phyloP scores from a whole-genome alignment of 1,140 invertebrate genomes.

The Coptotermes formosanus region DNA sequence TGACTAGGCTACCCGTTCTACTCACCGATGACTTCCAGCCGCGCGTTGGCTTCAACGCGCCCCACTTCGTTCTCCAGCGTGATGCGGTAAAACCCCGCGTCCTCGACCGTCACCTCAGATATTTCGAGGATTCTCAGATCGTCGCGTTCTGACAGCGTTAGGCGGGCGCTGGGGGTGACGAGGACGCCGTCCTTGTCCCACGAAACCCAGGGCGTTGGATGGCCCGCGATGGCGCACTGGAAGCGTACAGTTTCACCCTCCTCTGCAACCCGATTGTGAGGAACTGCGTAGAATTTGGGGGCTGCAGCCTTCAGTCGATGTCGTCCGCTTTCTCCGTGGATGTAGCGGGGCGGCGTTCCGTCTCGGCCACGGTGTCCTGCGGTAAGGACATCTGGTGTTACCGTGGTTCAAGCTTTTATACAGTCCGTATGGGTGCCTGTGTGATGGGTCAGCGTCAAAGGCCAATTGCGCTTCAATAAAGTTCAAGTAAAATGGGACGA shows the following conservation, averaged over 20 bases:
- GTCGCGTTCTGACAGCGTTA: slow-evolving; percentile 70
- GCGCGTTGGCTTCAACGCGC: slow-evolving; percentile 73
- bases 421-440: not conserved
- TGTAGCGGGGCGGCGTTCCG: not conserved
- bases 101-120: slow-evolving; percentile 68
- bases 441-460: too few relatives aligned
- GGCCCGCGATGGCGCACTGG: slow-evolving; percentile 70
- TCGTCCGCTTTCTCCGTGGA: not conserved
- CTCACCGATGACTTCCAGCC: slow-evolving; percentile 74
- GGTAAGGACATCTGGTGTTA: not conserved
- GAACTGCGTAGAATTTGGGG: slow-evolving; percentile 85
- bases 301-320: slow-evolving; percentile 49
- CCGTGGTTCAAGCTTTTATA: too few relatives aligned
- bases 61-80: slow-evolving; percentile 81
- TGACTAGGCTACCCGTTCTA: slow-evolving; percentile 21
- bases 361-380: slow-evolving; percentile 1
- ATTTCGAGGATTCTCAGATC: slow-evolving; percentile 77
- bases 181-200: slow-evolving; percentile 76
- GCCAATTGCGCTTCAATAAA: too few relatives aligned
- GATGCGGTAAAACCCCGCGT: slow-evolving; percentile 78
- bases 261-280: slow-evolving; percentile 78
- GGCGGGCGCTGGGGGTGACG: slow-evolving; percentile 61
- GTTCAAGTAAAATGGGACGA: too few relatives aligned
- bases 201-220: slow-evolving; percentile 71
- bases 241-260: slow-evolving; percentile 79